Percentiles rank a stretch among this genome's conserved stretches.
Evolutionary conservation across 2,797 vertebrate genomes (phyloP).

Genomic region (Mormyrops boulengeri): DNA sequence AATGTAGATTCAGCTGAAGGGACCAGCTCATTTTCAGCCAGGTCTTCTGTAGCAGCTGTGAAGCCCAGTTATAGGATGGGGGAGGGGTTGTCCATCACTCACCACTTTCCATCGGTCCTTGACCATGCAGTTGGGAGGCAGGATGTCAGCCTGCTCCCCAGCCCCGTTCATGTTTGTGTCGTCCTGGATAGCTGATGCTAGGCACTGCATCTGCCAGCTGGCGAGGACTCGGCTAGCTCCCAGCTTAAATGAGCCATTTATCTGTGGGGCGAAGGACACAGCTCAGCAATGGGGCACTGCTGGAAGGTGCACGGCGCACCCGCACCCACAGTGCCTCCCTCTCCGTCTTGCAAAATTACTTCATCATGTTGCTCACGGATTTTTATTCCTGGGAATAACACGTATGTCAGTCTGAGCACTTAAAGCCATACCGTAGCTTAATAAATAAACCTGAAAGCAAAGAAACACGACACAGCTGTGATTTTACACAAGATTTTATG

Average conservation of each 20-base stretch:
- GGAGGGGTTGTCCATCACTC: conserved; percentile 43
- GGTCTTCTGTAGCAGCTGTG: background rate
- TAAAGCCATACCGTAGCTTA: background rate
- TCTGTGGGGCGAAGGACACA: conserved; percentile 47
- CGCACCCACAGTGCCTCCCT: background rate
- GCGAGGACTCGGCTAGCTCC: conserved; percentile 66
- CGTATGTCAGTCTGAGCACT: background rate
- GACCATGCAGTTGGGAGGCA: conserved; percentile 81
- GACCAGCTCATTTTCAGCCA: background rate
- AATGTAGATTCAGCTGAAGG: background rate
- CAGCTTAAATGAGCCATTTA: conserved; percentile 77
- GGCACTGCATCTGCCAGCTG: conserved; percentile 80
- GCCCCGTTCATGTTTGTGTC: conserved; percentile 86
- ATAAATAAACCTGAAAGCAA: background rate
- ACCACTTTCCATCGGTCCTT: conserved; percentile 91
- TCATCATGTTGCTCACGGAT: background rate
- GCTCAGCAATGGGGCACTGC: background rate
- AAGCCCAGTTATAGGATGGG: background rate
- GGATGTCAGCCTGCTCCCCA: conserved; percentile 81
- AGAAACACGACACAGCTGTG: background rate
- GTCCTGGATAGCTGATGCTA: conserved; percentile 73
- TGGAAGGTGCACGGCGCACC: background rate
- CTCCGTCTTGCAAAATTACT: background rate
- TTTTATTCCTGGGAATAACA: background rate
- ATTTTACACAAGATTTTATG: background rate